Evolutionary conservation across 2,797 vertebrate species (phyloP).

Genomic region (Phoebastria nigripes): DNA sequence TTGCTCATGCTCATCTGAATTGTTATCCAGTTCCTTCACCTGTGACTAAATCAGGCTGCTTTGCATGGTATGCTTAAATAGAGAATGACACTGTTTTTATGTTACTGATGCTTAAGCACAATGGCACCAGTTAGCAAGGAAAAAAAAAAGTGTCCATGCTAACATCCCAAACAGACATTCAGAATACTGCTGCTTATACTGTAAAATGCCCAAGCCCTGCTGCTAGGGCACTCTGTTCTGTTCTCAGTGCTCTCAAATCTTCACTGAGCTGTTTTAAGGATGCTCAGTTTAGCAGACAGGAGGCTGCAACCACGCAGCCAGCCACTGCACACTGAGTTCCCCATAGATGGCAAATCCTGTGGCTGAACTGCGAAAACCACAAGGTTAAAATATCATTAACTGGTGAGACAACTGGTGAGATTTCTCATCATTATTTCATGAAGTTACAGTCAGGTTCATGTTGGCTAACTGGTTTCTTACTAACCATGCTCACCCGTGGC

Average conservation of each 20-base stretch:
- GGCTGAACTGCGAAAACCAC: not conserved
- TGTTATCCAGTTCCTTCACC: not conserved
- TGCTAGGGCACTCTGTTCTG: not conserved
- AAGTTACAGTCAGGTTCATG: not conserved
- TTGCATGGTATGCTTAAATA: not conserved
- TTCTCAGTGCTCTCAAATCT: not conserved
- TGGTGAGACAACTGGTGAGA: not conserved
- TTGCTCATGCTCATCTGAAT: not conserved
- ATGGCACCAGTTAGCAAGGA: not conserved
- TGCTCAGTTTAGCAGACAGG: not conserved
- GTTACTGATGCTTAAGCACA: not conserved
- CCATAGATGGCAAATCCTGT: not conserved
- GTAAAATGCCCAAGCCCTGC: not conserved
- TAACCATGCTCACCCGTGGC: not conserved
- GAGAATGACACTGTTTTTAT: not conserved
- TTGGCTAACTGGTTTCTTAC: not conserved
- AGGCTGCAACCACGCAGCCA: not conserved
- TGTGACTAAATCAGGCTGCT: not conserved
- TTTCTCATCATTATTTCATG: not conserved
- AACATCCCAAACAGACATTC: not conserved
- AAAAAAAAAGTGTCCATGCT: not conserved
- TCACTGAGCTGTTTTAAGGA: not conserved
- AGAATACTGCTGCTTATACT: not conserved
- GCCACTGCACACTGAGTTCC: not conserved
- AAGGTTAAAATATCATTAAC: not conserved